Percentiles rank a stretch among this genome's conserved stretches.
These are phyloP conservation scores for Delichon dasypus DNA, from an alignment of 2,797 vertebrate species.

Conservation along the genomic window DNA sequence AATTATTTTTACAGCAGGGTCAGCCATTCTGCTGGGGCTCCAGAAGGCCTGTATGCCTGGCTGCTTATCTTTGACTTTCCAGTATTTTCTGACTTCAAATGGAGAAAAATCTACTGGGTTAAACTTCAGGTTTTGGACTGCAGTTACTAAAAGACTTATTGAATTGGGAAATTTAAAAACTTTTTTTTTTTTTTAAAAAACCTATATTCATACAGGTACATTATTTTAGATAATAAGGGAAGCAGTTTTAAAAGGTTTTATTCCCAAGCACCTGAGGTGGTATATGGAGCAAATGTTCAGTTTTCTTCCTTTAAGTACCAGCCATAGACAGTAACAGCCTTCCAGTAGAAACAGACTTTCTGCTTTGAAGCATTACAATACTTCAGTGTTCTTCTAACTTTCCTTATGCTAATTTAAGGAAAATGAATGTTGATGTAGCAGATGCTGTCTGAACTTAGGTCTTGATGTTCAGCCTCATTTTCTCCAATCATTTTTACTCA, in stretches of 20 bases:
- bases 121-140: background rate
- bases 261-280: background rate
- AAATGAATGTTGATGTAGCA: background rate
- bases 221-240: background rate
- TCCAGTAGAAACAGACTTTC: background rate
- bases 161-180: background rate
- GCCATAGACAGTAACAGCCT: background rate
- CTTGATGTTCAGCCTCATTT: background rate
- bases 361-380: background rate
- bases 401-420: background rate
- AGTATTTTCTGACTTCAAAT: background rate
- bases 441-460: background rate
- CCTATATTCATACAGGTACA: fast-evolving
- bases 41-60: background rate
- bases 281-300: background rate
- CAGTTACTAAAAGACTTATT: background rate
- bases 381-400: background rate
- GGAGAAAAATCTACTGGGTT: background rate
- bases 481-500: background rate
- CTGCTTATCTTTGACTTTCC: background rate
- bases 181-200: background rate
- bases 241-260: background rate
- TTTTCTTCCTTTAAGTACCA: background rate
- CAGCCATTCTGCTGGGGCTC: background rate
- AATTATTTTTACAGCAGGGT: background rate